These are phyloP conservation scores for Drosophila sechellia DNA, from an alignment of 1,140 invertebrate species.

Conservation along the genomic window DNA sequence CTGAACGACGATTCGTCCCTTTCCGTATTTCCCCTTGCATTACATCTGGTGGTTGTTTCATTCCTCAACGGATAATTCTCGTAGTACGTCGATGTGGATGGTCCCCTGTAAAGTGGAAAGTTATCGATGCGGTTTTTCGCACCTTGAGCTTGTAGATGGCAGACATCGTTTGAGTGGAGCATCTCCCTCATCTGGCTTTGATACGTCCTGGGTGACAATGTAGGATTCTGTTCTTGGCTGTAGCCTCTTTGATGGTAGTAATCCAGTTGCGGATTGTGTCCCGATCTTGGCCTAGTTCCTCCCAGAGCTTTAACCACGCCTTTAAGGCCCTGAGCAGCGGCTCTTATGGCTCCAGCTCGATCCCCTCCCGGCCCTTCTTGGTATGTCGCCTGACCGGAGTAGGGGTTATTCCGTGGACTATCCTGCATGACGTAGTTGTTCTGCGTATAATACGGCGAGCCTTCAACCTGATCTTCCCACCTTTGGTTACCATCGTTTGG, in stretches of 20 bases:
- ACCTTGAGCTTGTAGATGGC: not conserved
- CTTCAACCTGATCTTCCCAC: not conserved
- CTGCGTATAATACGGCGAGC: not conserved
- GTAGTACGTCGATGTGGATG: not conserved
- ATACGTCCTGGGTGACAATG: not conserved
- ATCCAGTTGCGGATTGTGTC: not conserved
- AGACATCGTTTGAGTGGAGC: not conserved
- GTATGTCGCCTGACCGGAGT: not conserved
- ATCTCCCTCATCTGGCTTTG: not conserved
- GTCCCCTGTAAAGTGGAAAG: not conserved
- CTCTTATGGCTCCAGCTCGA: slow-evolving; percentile 3
- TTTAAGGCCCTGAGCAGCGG: slow-evolving; percentile 19
- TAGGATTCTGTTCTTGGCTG: not conserved
- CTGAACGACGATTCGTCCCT: not conserved
- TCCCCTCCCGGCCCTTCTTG: not conserved
- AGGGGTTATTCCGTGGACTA: not conserved
- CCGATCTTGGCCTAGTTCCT: not conserved
- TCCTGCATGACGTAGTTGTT: not conserved
- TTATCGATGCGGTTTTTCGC: not conserved
- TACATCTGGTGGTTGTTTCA: not conserved
- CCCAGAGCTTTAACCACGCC: slow-evolving; percentile 23
- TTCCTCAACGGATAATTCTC: not conserved
- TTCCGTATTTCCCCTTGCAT: not conserved
- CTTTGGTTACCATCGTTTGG: not conserved
- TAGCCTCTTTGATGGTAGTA: not conserved